A percentile compares a stretch with the other conserved stretches of the same genome.
These are phyloP conservation scores for Oxygymnocypris stewartii DNA, from an alignment of 2,113 vertebrate species.

Conservation along the genomic window DNA sequence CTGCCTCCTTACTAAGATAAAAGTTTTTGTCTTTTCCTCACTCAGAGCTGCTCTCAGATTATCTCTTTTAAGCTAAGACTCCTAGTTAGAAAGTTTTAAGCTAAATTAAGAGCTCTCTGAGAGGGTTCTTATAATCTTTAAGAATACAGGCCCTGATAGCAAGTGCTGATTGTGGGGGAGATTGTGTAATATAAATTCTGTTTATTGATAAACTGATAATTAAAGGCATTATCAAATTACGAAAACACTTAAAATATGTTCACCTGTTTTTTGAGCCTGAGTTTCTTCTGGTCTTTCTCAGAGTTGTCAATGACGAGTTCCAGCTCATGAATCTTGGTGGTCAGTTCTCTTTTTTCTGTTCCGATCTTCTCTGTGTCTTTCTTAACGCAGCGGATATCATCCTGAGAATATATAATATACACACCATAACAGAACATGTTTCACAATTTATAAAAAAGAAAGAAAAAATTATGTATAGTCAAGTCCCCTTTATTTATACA, in stretches of 20 bases:
- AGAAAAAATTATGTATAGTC: not conserved
- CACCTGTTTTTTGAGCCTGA: conserved; percentile 83
- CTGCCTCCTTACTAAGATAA: too few relatives aligned
- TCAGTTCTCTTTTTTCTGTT: conserved; percentile 76
- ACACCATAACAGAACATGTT: not conserved
- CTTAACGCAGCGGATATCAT: conserved; percentile 78
- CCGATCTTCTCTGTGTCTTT: conserved; percentile 78
- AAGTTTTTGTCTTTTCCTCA: too few relatives aligned
- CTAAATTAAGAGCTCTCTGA: too few relatives aligned
- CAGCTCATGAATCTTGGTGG: conserved; percentile 79
- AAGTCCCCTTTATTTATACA: too few relatives aligned
- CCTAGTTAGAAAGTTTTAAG: too few relatives aligned
- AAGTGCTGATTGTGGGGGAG: not conserved
- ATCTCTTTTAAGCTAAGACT: too few relatives aligned
- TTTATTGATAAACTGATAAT: not conserved
- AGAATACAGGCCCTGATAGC: not conserved
- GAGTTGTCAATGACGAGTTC: conserved; percentile 76
- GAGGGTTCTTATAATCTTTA: too few relatives aligned
- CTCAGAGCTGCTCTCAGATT: too few relatives aligned
- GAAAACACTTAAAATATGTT: not conserved
- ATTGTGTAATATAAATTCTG: not conserved
- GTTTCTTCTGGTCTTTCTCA: conserved; percentile 85
- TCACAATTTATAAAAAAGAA: not conserved
- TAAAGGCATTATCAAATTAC: not conserved
- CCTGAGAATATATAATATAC: conserved; percentile 70